phyloP scores from a whole-genome alignment of 2,888 invertebrate species.

The Drosophila merina region DNA sequence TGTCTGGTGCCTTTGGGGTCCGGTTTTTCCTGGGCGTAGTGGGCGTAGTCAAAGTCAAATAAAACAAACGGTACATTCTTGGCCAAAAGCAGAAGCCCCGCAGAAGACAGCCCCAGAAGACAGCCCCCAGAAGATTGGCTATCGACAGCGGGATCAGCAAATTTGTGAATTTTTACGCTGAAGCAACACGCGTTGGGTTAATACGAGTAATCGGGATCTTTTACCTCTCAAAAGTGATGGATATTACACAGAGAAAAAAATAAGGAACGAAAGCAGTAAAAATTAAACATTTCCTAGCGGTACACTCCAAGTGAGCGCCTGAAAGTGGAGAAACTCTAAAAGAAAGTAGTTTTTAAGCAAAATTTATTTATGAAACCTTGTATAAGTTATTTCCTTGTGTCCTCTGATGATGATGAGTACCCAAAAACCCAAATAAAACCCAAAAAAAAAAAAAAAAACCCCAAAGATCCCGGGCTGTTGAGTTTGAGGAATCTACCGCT shows the following conservation, averaged over 20 bases:
- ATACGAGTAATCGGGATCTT: slow-evolving; percentile 68
- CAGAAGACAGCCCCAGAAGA: too few relatives aligned
- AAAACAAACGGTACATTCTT: slow-evolving; percentile 55
- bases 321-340: too few relatives aligned
- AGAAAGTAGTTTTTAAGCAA: background rate
- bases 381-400: slow-evolving; percentile 11
- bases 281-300: too few relatives aligned
- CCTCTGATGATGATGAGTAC: slow-evolving; percentile 51
- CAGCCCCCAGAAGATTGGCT: slow-evolving; percentile 29
- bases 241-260: slow-evolving; percentile 17
- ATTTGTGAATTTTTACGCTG: slow-evolving; percentile 78
- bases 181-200: slow-evolving; percentile 64
- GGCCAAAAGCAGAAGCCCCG: slow-evolving; percentile 4
- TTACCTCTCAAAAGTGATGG: slow-evolving; percentile 11
- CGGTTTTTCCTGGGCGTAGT: background rate
- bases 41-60: slow-evolving; percentile 51
- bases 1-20: background rate
- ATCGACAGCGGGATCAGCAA: slow-evolving; percentile 69
- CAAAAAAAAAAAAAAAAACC: background rate
- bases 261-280: too few relatives aligned
- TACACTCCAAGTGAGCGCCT: too few relatives aligned
- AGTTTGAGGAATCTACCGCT: slow-evolving; percentile 28
- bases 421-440: background rate
- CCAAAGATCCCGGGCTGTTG: slow-evolving; percentile 8
- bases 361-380: background rate